These are phyloP conservation scores for Plebejus anna DNA, from an alignment of 2,888 invertebrate genomes.

Conservation along the genomic window DNA sequence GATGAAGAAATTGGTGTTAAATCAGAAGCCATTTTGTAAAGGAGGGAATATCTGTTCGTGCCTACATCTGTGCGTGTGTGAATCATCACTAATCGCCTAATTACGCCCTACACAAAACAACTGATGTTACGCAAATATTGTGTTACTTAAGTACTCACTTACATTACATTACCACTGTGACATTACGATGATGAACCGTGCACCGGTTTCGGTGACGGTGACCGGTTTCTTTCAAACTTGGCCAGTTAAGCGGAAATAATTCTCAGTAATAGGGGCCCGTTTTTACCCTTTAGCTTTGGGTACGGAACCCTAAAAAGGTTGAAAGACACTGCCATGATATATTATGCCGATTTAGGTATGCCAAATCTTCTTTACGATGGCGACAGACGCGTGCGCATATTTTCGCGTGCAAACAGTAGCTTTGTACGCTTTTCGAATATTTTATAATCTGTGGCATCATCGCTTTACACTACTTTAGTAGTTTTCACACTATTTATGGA, in stretches of 20 bases:
- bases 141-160: slow-evolving; percentile 24
- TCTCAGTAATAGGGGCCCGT: too few species aligned
- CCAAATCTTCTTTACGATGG: slow-evolving; percentile 32
- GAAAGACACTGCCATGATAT: too few species aligned
- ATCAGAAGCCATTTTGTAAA: too few species aligned
- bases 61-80: neutral
- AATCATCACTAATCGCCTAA: slow-evolving; percentile 33
- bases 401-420: slow-evolving; percentile 63
- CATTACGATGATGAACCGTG: neutral
- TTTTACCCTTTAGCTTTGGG: too few species aligned
- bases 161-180: neutral
- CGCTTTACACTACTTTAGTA: neutral
- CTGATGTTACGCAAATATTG: slow-evolving; percentile 2
- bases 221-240: too few species aligned
- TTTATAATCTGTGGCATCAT: slow-evolving; percentile 31
- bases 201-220: too few species aligned
- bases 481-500: neutral
- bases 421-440: slow-evolving; percentile 59
- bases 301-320: too few species aligned
- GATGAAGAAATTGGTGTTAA: too few species aligned
- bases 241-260: too few species aligned
- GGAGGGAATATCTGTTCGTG: neutral
- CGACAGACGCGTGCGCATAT: slow-evolving; percentile 60
- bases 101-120: slow-evolving; percentile 39
- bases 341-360: too few species aligned